Evolutionary conservation across 1,140 invertebrate genomes (phyloP).

Genomic region (Forficula auricularia): DNA sequence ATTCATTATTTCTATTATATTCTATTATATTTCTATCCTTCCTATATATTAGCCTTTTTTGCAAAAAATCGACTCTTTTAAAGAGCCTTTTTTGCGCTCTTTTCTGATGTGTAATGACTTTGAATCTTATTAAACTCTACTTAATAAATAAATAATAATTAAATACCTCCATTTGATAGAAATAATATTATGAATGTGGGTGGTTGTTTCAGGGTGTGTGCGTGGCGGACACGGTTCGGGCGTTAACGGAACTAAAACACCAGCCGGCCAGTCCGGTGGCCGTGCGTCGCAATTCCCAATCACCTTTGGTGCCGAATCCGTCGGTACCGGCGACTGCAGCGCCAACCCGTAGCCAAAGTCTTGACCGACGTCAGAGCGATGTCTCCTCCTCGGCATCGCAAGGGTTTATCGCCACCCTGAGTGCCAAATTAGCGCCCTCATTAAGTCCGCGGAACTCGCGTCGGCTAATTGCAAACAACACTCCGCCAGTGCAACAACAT

Average conservation of each 20-base stretch:
- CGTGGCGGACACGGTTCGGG: conserved; percentile 75
- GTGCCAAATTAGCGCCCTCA: conserved; percentile 45
- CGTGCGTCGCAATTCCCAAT: conserved; percentile 36
- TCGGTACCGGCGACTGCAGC: neutral
- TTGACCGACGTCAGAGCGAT: conserved; percentile 9
- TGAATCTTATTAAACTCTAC: too few relatives aligned
- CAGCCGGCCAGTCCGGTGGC: conserved; percentile 68
- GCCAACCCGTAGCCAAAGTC: conserved; percentile 26
- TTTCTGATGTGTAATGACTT: too few relatives aligned
- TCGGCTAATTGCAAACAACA: conserved; percentile 48
- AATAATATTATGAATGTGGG: too few relatives aligned
- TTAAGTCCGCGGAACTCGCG: conserved; percentile 32
- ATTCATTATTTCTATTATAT: too few relatives aligned
- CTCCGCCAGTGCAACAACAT: conserved; percentile 41
- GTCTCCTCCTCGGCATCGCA: conserved; percentile 12
- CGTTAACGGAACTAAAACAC: conserved; percentile 65
- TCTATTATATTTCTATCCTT: too few relatives aligned
- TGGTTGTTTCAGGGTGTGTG: conserved; percentile 27
- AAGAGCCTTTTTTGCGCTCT: too few relatives aligned
- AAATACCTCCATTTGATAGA: too few relatives aligned
- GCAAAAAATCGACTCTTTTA: too few relatives aligned
- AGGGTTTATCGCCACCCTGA: conserved; percentile 42
- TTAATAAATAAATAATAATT: too few relatives aligned
- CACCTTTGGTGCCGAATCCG: conserved; percentile 18
- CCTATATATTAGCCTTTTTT: too few relatives aligned